Evolutionary conservation across 2,888 invertebrate genomes (phyloP), one percentile per base, ranked within the genome.

Genomic region (Heterodera filipjevi): DNA sequence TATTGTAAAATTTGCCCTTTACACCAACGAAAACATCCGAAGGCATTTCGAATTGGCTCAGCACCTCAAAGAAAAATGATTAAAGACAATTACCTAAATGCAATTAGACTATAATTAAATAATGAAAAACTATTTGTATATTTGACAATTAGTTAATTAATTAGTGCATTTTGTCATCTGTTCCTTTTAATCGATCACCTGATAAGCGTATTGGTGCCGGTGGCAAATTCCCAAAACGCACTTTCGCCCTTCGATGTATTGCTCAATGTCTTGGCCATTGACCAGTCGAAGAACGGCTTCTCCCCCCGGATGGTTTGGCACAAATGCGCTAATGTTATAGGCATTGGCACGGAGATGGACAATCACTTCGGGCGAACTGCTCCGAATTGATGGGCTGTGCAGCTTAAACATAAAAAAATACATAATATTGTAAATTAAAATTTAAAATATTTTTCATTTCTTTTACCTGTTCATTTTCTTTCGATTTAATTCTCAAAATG

Each of bases 261-360:
- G 32, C 32, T 68, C 68, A 16, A 68, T 22, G 68, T 68, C 68
- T 22, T 35, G 68, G 16, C 68, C 68, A 27, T 68, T 68, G 33
- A 35, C 68, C 33, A 27, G 14, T 5, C 22, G 32, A 19, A 68
- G 68, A 19, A 68, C 68, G 33, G 32, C 35, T 14, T 30, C 32
- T 22, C 68, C 68, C 33, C 68, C 68, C 19, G 68, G 68, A n/a
- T 68, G 68, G 68, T 68, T 35, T 32, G 68, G 33, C 68, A 68
- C 68, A 35, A 68, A 68, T 6, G 32, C 35, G 33, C 27, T 68
- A 3, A 68, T 32, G 33, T 68, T 68, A 22, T 33, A 68, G 68
- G 68, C 32, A 32, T 68, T 68, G 68, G 33, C 68, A 32, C 68
- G 68, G 19, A 68, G 33, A 35, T 33, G 68, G 8, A 68, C 68